Percentiles rank a stretch among this genome's conserved stretches.
These are phyloP conservation scores for Tokudaia tokunoshimensis DNA, from an alignment of 2,797 vertebrate genomes.

Conservation along the genomic window DNA sequence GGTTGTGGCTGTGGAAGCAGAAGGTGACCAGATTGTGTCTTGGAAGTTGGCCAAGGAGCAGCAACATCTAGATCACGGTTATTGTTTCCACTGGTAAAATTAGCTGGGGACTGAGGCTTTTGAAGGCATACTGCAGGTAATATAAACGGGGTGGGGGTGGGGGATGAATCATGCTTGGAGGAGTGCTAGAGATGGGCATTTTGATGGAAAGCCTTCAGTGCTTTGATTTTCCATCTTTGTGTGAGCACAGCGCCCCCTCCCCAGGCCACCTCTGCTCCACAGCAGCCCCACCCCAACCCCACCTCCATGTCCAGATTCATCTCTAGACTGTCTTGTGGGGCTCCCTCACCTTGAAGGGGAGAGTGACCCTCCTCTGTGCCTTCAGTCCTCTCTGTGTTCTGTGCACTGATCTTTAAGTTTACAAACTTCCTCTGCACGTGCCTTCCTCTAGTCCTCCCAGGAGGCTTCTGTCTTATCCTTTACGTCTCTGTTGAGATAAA, in stretches of 20 bases:
- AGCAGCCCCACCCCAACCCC: neutral
- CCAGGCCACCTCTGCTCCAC: rapidly evolving
- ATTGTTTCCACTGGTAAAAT: neutral
- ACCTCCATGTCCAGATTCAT: rapidly evolving
- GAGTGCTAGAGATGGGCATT: rapidly evolving
- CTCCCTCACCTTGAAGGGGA: neutral
- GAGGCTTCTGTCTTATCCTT: neutral
- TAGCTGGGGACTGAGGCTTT: neutral
- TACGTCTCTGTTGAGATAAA: neutral
- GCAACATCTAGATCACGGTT: neutral
- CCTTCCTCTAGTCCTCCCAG: neutral
- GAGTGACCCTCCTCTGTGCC: neutral
- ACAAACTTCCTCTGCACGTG: neutral
- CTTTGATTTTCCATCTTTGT: neutral
- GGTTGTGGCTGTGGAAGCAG: neutral
- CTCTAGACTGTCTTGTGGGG: neutral
- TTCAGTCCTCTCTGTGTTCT: neutral
- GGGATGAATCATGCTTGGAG: neutral
- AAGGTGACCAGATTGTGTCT: neutral
- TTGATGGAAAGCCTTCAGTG: neutral
- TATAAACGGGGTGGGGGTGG: neutral
- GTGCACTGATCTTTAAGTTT: neutral
- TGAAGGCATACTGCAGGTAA: neutral
- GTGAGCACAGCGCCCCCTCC: neutral
- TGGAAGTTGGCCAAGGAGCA: neutral